Base-by-base conservation (phyloP, 2,888 invertebrate species). In the Drosophila monieri region DNA sequence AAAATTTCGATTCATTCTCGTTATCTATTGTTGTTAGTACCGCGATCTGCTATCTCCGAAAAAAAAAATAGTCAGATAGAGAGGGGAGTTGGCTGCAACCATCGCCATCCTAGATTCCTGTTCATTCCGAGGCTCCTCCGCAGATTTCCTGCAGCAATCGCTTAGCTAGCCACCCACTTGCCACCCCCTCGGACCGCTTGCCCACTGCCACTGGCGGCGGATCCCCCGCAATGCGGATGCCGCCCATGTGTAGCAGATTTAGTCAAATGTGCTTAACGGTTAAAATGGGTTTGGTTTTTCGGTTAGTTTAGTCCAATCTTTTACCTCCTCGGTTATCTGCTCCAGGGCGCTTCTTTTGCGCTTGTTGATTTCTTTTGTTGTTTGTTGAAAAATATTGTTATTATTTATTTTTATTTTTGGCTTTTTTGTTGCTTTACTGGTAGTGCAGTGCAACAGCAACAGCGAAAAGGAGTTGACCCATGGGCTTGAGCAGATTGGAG, bases 211-310 rank as follows among this genome's bases (percentile, higher is more conserved):
- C 52, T 39, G 67, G 35, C 37, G 5, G 9, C 46, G 35, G 66
- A 48, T 51, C 44, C 44, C 71, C 70, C 48, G 55, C 71, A 52
- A 64, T 64, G 56, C 51, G 61, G 41, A 46, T 62, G 35, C 71
- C 70, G 62, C 70, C 77, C 86, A 81, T 81, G 81, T 83, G 83
- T 86, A 84, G 78, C 72, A 85, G 84, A 87, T 85, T 85, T 85
- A 85, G 84, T 87, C 84, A 85, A 85, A 85, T 85, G 85, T 87
- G 87, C 77, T 85, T 85, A 85, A 85, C 87, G 87, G 84, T 85
- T 87, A 87, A 85, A 85, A 85, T 85, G 84, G 84, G 84, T 87
- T 87, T 87, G 87, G 87, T 85, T 84, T 73, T 87, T 80, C 66
- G 67, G 41, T 68, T 74, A 55, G 62, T 48, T 46, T 57, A 15